Conservation (phyloP, 1,140 invertebrate genomes). For the Chymomyza costata region DNA sequence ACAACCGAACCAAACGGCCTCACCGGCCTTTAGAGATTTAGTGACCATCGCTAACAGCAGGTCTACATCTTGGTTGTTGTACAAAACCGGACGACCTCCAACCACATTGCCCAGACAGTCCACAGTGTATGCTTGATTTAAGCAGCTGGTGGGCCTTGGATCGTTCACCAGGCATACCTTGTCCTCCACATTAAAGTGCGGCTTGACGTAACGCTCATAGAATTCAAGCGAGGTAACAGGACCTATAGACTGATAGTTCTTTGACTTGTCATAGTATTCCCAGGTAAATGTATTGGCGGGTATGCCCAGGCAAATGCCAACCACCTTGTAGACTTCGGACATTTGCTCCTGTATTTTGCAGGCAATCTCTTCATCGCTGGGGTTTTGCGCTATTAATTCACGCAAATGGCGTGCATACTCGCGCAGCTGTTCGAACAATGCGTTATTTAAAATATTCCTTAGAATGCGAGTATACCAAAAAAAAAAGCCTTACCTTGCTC, state of each 20-base stretch:
- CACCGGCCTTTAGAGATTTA: conserved; percentile 86
- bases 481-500: conserved; percentile 81
- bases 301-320: conserved; percentile 87
- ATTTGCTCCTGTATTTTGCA: conserved; percentile 82
- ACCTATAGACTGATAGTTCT: conserved; percentile 84
- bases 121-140: conserved; percentile 88
- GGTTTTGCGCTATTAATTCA: conserved; percentile 78
- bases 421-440: conserved; percentile 79
- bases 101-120: conserved; percentile 91
- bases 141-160: conserved; percentile 85
- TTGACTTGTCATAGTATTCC: conserved; percentile 92
- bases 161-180: conserved; percentile 92
- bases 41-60: conserved; percentile 84
- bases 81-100: conserved; percentile 84
- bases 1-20: conserved; percentile 96
- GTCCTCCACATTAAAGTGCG: conserved; percentile 87
- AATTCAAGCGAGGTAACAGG: conserved; percentile 87
- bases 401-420: conserved; percentile 86
- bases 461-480: too few species aligned
- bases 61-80: conserved; percentile 92
- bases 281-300: conserved; percentile 88
- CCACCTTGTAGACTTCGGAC: conserved; percentile 86
- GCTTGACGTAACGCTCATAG: conserved; percentile 87
- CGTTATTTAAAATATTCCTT: too few species aligned
- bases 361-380: conserved; percentile 75